These are phyloP conservation scores for Thalassaphorura encarpata DNA, from an alignment of 1,140 invertebrate species.

Conservation along the genomic window DNA sequence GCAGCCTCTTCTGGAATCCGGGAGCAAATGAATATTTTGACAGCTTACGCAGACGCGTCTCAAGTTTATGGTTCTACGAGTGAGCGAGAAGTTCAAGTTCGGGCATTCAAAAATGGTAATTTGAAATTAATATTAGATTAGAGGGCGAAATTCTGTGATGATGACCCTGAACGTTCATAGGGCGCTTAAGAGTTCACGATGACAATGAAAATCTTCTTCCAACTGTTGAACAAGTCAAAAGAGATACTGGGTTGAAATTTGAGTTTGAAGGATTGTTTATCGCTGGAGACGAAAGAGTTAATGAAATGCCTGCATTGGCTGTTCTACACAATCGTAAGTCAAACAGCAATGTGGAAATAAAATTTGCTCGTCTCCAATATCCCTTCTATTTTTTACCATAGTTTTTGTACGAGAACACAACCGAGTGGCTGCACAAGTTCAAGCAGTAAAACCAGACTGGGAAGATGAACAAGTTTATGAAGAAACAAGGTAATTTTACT, in stretches of 20 bases:
- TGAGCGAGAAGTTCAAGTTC: slow-evolving; percentile 63
- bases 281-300: slow-evolving; percentile 27
- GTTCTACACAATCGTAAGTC: slow-evolving; percentile 23
- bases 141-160: neutral
- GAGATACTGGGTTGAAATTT: neutral
- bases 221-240: slow-evolving; percentile 15
- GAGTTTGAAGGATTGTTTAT: slow-evolving; percentile 23
- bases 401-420: slow-evolving; percentile 31
- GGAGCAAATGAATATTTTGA: slow-evolving; percentile 95
- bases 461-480: slow-evolving; percentile 20
- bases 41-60: slow-evolving; percentile 90
- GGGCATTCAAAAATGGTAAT: slow-evolving; percentile 49
- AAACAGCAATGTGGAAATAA: neutral
- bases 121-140: neutral
- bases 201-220: slow-evolving; percentile 16
- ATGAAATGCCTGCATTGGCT: slow-evolving; percentile 30
- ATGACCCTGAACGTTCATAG: slow-evolving; percentile 5
- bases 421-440: slow-evolving; percentile 22
- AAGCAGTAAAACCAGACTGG: slow-evolving; percentile 2
- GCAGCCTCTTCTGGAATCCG: slow-evolving; percentile 51
- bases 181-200: slow-evolving; percentile 6
- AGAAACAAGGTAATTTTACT: slow-evolving; percentile 14
- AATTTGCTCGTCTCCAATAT: slow-evolving; percentile 2
- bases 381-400: neutral
- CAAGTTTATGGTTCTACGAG: slow-evolving; percentile 87